phyloP scores from a whole-genome alignment of 2,797 vertebrate species.

The Bradypodion pumilum region DNA sequence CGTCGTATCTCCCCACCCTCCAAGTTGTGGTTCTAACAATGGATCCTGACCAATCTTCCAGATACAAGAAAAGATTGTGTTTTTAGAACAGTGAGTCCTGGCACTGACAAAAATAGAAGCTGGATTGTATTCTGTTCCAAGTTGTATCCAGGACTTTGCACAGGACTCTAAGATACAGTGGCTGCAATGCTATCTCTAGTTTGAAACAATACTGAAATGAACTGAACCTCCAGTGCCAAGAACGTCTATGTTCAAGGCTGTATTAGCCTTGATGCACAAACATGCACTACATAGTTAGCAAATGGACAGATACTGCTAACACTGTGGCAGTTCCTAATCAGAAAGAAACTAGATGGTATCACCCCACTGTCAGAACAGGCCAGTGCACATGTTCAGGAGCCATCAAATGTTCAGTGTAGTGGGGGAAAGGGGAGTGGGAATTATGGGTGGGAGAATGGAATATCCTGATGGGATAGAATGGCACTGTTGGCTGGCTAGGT shows the following conservation, averaged over 20 bases:
- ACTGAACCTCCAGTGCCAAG: background rate
- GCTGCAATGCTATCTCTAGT: background rate
- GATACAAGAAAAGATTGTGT: constrained; percentile 1
- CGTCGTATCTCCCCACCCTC: background rate
- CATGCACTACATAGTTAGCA: background rate
- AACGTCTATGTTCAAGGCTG: background rate
- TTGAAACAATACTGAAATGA: constrained; percentile 6
- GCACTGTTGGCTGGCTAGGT: too few relatives aligned
- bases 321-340: background rate
- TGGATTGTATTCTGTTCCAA: background rate
- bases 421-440: background rate
- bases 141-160: background rate
- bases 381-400: background rate
- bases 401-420: background rate
- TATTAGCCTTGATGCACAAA: background rate
- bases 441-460: background rate
- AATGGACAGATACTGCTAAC: background rate
- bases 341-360: background rate
- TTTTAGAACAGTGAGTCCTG: background rate
- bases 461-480: background rate
- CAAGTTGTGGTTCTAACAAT: background rate
- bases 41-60: background rate
- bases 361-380: background rate
- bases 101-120: background rate
- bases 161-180: background rate